Conservation (phyloP, 2,888 invertebrate genomes). For the Crossocerus cetratus region DNA sequence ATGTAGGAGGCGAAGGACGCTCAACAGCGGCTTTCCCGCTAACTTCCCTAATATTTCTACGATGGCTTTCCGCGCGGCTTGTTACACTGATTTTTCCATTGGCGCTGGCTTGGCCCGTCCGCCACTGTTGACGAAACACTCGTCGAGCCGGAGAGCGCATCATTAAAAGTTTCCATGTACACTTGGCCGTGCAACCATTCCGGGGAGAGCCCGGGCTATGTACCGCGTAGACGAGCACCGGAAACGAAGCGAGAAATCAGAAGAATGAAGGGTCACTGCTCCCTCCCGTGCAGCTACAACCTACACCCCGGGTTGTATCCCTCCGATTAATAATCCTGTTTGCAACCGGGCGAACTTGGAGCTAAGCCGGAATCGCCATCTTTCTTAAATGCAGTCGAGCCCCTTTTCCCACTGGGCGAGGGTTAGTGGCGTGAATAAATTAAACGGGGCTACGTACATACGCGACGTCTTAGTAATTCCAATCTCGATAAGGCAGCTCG, state of each 20-base stretch:
- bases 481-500: background rate
- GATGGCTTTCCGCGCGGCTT: constrained; percentile 38
- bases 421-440: background rate
- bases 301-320: too few species aligned
- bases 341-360: too few species aligned
- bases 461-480: background rate
- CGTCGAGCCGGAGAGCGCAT: constrained; percentile 34
- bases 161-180: constrained; percentile 52
- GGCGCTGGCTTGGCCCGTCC: constrained; percentile 34
- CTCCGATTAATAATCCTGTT: too few species aligned
- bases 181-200: background rate
- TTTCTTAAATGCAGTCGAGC: background rate
- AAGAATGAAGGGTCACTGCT: constrained; percentile 17
- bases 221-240: constrained; percentile 6
- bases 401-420: background rate
- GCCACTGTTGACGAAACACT: constrained; percentile 53
- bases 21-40: constrained; percentile 47
- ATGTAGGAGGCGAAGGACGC: constrained; percentile 27
- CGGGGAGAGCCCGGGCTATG: background rate
- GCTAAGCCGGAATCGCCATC: background rate
- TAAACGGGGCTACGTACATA: background rate
- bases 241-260: constrained; percentile 8
- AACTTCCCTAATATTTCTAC: constrained; percentile 52
- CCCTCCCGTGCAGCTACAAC: background rate
- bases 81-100: constrained; percentile 52